These are phyloP conservation scores for Iselma pallidipennis DNA, from an alignment of 2,888 invertebrate species.

Conservation along the genomic window DNA sequence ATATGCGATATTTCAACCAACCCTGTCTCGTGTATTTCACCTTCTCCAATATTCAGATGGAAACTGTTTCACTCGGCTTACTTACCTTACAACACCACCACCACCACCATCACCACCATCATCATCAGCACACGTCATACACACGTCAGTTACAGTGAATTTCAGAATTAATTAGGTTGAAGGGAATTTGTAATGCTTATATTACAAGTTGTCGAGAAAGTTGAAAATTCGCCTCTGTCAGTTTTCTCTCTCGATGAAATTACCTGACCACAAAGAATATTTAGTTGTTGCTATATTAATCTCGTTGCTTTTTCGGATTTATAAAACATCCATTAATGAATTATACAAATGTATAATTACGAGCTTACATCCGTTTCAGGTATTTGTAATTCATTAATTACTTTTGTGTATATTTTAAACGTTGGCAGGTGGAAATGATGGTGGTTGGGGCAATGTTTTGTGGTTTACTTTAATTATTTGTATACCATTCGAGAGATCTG, in stretches of 20 bases:
- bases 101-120: neutral
- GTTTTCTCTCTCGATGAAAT: too few relatives aligned
- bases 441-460: neutral
- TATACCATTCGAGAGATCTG: neutral
- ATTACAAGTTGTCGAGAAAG: neutral
- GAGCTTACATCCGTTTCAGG: too few relatives aligned
- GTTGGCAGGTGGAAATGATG: too few relatives aligned
- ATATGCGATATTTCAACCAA: neutral
- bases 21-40: neutral
- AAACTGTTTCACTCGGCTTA: neutral
- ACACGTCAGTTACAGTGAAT: neutral
- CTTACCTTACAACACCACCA: neutral
- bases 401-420: neutral
- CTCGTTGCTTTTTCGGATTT: too few relatives aligned
- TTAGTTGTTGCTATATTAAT: too few relatives aligned
- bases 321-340: too few relatives aligned
- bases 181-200: neutral
- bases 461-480: neutral
- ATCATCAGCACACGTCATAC: neutral
- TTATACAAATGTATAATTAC: too few relatives aligned
- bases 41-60: neutral
- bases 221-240: neutral
- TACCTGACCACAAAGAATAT: neutral
- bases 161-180: neutral
- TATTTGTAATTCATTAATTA: too few relatives aligned